Evolutionary conservation across 2,888 invertebrate genomes (phyloP).

Genomic region (Caradrina clavipalpis): DNA sequence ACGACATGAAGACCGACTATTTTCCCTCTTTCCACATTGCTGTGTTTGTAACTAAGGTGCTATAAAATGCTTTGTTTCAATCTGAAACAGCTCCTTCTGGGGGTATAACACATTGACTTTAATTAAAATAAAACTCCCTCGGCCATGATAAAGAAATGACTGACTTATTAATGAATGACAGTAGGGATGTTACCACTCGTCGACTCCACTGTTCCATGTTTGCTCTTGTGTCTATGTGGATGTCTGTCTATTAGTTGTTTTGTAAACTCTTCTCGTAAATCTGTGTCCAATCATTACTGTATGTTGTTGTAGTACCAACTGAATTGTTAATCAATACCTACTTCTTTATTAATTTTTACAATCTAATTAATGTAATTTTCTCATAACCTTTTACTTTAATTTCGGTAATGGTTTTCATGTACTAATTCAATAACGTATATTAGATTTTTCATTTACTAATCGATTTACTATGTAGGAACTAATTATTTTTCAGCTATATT

Average conservation of each 20-base stretch:
- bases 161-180: constrained; percentile 22
- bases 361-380: constrained; percentile 30
- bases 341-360: constrained; percentile 40
- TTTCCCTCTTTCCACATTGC: not conserved
- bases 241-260: constrained; percentile 71
- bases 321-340: constrained; percentile 43
- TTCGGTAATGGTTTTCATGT: constrained; percentile 41
- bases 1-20: constrained; percentile 1
- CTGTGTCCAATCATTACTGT: constrained; percentile 45
- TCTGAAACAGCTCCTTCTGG: not conserved
- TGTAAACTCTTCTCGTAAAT: constrained; percentile 61
- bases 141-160: constrained; percentile 24
- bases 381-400: constrained; percentile 17
- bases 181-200: constrained; percentile 68
- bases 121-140: constrained; percentile 13
- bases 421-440: constrained; percentile 44
- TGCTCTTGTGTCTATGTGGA: constrained; percentile 68
- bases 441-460: constrained; percentile 58
- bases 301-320: constrained; percentile 55
- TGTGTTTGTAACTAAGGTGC: not conserved
- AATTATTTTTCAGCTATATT: constrained; percentile 46
- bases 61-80: constrained; percentile 12
- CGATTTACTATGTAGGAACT: constrained; percentile 25
- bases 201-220: constrained; percentile 74
- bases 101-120: constrained; percentile 1